These are phyloP conservation scores for Asteroscopus sphinx DNA, from an alignment of 2,888 invertebrate genomes.

Conservation along the genomic window DNA sequence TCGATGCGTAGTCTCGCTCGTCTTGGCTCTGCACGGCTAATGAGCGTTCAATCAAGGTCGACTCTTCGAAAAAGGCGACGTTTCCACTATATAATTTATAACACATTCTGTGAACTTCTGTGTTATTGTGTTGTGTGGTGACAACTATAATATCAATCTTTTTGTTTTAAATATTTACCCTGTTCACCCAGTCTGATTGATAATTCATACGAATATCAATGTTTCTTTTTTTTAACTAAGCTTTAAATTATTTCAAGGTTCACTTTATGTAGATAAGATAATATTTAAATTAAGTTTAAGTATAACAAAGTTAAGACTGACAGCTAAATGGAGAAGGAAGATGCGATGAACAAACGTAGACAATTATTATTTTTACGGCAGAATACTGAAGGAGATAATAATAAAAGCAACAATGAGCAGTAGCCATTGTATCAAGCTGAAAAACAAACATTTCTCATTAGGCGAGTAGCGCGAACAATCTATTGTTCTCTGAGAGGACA, in stretches of 20 bases:
- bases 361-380: slow-evolving; percentile 69
- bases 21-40: slow-evolving; percentile 78
- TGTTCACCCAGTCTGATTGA: slow-evolving; percentile 23
- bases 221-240: slow-evolving; percentile 8
- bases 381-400: slow-evolving; percentile 73
- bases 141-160: slow-evolving; percentile 10
- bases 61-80: slow-evolving; percentile 69
- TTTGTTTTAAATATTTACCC: slow-evolving; percentile 14
- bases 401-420: slow-evolving; percentile 80
- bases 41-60: slow-evolving; percentile 89
- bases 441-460: slow-evolving; percentile 89
- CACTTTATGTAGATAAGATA: slow-evolving; percentile 14
- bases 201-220: slow-evolving; percentile 26
- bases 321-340: slow-evolving; percentile 20
- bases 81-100: slow-evolving; percentile 71
- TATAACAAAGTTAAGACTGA: slow-evolving; percentile 19
- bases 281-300: slow-evolving; percentile 24
- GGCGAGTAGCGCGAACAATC: slow-evolving; percentile 82
- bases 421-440: slow-evolving; percentile 82
- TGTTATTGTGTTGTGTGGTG: slow-evolving; percentile 46
- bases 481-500: slow-evolving; percentile 85
- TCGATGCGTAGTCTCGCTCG: slow-evolving; percentile 71
- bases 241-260: slow-evolving; percentile 21
- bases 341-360: slow-evolving; percentile 31
- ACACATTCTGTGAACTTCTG: slow-evolving; percentile 64